Percentiles rank a stretch among this genome's conserved stretches.
phyloP scores from a whole-genome alignment of 1,140 invertebrate genomes.

The Streblospio benedicti region DNA sequence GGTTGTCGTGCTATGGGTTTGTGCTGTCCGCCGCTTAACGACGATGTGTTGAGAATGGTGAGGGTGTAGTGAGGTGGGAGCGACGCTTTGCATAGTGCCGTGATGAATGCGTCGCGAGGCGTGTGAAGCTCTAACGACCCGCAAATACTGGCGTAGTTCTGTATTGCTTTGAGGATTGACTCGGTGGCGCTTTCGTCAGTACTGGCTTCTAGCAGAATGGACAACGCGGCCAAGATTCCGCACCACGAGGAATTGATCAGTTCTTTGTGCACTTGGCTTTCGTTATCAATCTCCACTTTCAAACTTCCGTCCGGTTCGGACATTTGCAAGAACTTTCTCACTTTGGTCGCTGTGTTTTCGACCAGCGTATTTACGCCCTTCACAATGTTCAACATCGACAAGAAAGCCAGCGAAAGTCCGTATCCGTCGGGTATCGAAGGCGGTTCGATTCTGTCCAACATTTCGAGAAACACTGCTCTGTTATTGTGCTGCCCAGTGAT shows the following conservation, averaged over 20 bases:
- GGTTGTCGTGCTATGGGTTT: too few relatives aligned
- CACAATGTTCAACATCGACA: slow-evolving; percentile 75
- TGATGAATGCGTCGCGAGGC: slow-evolving; percentile 84
- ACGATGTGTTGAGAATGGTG: slow-evolving; percentile 64
- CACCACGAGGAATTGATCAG: slow-evolving; percentile 92
- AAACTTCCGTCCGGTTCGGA: slow-evolving; percentile 42
- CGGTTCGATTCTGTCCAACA: slow-evolving; percentile 89
- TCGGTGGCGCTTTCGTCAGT: slow-evolving; percentile 84
- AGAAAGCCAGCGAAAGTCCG: slow-evolving; percentile 87
- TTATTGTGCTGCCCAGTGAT: slow-evolving; percentile 68
- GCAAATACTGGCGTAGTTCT: slow-evolving; percentile 73
- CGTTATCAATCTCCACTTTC: slow-evolving; percentile 13
- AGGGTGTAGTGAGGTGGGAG: slow-evolving; percentile 90
- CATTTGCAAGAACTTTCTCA: too few relatives aligned
- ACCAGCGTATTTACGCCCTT: slow-evolving; percentile 39
- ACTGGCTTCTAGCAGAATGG: slow-evolving; percentile 83
- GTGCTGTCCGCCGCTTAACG: too few relatives aligned
- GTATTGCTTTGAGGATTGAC: slow-evolving; percentile 80
- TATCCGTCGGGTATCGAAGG: slow-evolving; percentile 87
- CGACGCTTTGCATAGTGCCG: slow-evolving; percentile 85
- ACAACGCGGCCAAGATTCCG: slow-evolving; percentile 80
- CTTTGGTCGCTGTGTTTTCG: too few relatives aligned
- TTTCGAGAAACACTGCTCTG: slow-evolving; percentile 81
- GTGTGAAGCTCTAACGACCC: slow-evolving; percentile 63
- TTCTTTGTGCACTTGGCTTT: slow-evolving; percentile 50